Conservation (phyloP, 53 echinoderm and acorn worm species). For the Apostichopus leukothele region DNA sequence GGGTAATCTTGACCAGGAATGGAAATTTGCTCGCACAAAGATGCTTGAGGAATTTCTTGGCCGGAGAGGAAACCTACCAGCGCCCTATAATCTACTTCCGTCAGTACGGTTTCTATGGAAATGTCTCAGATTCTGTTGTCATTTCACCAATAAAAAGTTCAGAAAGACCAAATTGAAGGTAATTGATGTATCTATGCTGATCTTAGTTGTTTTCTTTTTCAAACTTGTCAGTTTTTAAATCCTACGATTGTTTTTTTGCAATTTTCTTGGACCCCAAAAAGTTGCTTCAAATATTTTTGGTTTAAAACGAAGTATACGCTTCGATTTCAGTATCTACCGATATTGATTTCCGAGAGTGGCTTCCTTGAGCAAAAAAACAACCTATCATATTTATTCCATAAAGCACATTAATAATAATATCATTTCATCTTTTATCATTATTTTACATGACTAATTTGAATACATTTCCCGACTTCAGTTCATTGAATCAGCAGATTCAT, state of each 20-base stretch:
- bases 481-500: background rate
- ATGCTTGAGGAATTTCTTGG: conserved; percentile 26
- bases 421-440: too few relatives aligned
- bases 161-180: background rate
- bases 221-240: too few relatives aligned
- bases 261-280: too few relatives aligned
- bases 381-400: too few relatives aligned
- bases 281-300: too few relatives aligned
- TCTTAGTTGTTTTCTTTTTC: too few relatives aligned
- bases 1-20: conserved; percentile 35
- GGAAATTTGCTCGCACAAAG: conserved; percentile 44
- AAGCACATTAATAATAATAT: too few relatives aligned
- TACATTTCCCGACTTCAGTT: background rate
- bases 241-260: too few relatives aligned
- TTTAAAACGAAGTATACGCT: too few relatives aligned
- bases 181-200: background rate
- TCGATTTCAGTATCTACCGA: too few relatives aligned
- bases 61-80: conserved; percentile 9
- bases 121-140: background rate
- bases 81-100: conserved; percentile 33
- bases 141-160: background rate
- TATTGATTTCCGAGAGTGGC: too few relatives aligned
- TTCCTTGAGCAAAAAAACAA: too few relatives aligned
- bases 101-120: conserved; percentile 16
- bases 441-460: background rate